Evolutionary conservation across 2,797 vertebrate species (phyloP).

Genomic region (Acipenser ruthenus): DNA sequence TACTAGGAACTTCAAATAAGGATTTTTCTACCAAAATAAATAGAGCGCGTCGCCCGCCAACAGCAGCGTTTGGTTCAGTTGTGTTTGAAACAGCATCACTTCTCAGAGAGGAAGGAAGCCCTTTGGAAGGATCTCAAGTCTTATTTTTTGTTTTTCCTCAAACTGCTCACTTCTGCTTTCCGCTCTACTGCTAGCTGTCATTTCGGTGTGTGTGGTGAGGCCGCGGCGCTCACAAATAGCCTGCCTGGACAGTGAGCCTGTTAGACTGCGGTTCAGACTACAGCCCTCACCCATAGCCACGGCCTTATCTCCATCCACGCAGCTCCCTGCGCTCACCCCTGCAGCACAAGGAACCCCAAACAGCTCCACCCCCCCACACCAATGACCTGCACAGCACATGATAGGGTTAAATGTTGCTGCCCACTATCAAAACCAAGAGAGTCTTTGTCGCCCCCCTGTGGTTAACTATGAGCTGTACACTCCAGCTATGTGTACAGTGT

Average conservation of each 20-base stretch:
- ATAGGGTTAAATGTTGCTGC: too few relatives aligned
- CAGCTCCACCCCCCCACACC: slow-evolving; percentile 25
- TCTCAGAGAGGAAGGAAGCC: slow-evolving; percentile 26
- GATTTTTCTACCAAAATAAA: too few relatives aligned
- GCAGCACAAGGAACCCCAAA: slow-evolving; percentile 14
- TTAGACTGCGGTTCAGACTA: slow-evolving; percentile 51
- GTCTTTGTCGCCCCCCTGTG: too few relatives aligned
- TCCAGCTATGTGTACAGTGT: too few relatives aligned
- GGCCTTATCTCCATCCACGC: slow-evolving; percentile 53
- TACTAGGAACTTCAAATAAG: too few relatives aligned
- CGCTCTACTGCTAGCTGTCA: slow-evolving; percentile 51
- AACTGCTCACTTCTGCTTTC: slow-evolving; percentile 76
- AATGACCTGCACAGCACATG: too few relatives aligned
- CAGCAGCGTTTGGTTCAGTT: too few relatives aligned
- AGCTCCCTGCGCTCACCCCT: slow-evolving; percentile 39
- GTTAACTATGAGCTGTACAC: too few relatives aligned
- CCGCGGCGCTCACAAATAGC: slow-evolving; percentile 62
- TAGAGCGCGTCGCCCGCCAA: too few relatives aligned
- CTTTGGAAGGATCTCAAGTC: slow-evolving; percentile 44
- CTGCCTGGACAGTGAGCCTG: slow-evolving; percentile 52
- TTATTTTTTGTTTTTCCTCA: slow-evolving; percentile 60
- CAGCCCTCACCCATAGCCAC: slow-evolving; percentile 45
- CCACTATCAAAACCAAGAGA: too few relatives aligned
- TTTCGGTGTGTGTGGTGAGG: slow-evolving; percentile 60
- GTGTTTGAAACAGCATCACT: too few relatives aligned